Conservation (phyloP, 1,140 invertebrate species). For the Copidosoma floridanum region DNA sequence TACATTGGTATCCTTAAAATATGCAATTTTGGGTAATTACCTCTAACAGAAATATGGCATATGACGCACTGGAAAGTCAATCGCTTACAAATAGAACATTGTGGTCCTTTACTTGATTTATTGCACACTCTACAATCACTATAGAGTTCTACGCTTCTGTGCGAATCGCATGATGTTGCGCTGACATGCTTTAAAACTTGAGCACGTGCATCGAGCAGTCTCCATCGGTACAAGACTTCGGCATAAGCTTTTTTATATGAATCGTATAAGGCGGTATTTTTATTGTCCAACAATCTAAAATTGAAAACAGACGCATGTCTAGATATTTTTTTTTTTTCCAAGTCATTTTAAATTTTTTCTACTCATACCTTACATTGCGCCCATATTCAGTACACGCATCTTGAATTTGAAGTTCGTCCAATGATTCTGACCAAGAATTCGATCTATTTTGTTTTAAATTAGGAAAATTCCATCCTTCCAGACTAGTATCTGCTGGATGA, state of each 20-base stretch:
- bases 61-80: slow-evolving; percentile 76
- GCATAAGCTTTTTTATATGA: slow-evolving; percentile 85
- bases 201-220: slow-evolving; percentile 77
- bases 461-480: slow-evolving; percentile 73
- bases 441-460: slow-evolving; percentile 73
- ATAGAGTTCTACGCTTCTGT: slow-evolving; percentile 74
- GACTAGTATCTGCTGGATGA: slow-evolving; percentile 75
- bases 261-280: slow-evolving; percentile 69
- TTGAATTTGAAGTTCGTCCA: slow-evolving; percentile 66
- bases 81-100: slow-evolving; percentile 70
- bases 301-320: not conserved
- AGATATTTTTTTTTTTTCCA: not conserved
- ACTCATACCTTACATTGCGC: slow-evolving; percentile 46
- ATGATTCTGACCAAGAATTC: slow-evolving; percentile 85
- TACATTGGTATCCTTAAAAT: not conserved
- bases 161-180: slow-evolving; percentile 56
- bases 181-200: slow-evolving; percentile 78
- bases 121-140: slow-evolving; percentile 72
- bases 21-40: slow-evolving; percentile 45
- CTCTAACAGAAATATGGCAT: slow-evolving; percentile 82
- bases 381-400: slow-evolving; percentile 41
- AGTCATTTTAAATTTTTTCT: slow-evolving; percentile 3
- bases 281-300: slow-evolving; percentile 56
- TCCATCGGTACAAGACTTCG: slow-evolving; percentile 82
- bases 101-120: slow-evolving; percentile 58